Evolutionary conservation across 2,888 invertebrate genomes (phyloP).

Genomic region (Agonum fuliginosum): DNA sequence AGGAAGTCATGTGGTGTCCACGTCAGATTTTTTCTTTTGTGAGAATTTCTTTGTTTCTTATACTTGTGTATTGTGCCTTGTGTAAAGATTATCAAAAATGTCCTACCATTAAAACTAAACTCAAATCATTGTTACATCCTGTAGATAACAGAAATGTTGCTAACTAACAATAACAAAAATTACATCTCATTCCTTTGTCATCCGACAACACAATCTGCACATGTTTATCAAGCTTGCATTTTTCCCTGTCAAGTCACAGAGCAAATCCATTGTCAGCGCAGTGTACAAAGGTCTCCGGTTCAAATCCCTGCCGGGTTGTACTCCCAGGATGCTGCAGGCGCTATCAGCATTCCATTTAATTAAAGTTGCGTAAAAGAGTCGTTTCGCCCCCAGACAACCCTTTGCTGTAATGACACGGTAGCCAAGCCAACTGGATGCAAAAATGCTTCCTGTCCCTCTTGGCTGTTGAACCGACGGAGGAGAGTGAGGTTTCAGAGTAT

Average conservation of each 20-base stretch:
- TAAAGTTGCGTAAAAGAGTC: conserved; percentile 56
- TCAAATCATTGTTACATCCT: not conserved
- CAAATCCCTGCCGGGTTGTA: conserved; percentile 13
- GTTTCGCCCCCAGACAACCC: conserved; percentile 43
- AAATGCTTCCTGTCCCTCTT: conserved; percentile 33
- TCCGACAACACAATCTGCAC: conserved; percentile 11
- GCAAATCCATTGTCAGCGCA: conserved; percentile 29
- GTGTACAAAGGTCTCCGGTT: conserved; percentile 20
- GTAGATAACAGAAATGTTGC: not conserved
- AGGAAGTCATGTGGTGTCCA: too few species aligned
- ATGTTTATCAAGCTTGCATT: conserved; percentile 36
- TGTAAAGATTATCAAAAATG: too few species aligned
- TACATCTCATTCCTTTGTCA: conserved; percentile 3
- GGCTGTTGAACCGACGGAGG: conserved; percentile 19
- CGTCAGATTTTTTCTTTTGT: too few species aligned
- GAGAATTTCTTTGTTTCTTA: too few species aligned
- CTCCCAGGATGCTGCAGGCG: conserved; percentile 35
- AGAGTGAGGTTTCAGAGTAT: too few species aligned
- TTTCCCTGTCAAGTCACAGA: conserved; percentile 15
- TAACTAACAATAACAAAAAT: not conserved
- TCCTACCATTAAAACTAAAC: not conserved
- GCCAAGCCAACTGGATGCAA: conserved; percentile 10
- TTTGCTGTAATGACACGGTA: conserved; percentile 46
- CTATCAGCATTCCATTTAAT: conserved; percentile 57
- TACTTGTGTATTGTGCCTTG: too few species aligned